Evolutionary conservation across 1,140 invertebrate species (phyloP).

Genomic region (Conopomorpha cramerella): DNA sequence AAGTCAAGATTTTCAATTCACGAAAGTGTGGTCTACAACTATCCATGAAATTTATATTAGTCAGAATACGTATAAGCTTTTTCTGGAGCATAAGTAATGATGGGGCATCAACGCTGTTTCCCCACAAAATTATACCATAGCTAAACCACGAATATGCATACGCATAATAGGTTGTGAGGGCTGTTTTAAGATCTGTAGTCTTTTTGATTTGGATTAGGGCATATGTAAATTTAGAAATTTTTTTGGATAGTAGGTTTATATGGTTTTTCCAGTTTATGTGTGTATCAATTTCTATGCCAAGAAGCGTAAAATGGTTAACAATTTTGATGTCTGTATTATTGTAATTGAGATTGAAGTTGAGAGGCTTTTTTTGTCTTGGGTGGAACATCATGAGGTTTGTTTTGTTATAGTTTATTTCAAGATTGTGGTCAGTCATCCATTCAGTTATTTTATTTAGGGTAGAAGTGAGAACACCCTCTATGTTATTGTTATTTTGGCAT

Average conservation of each 20-base stretch:
- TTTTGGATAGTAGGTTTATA: background rate
- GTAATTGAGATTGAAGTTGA: background rate
- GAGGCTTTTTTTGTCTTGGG: background rate
- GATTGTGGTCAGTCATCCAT: background rate
- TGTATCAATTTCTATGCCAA: background rate
- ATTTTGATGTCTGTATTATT: background rate
- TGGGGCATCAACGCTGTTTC: conserved; percentile 1
- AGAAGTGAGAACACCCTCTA: background rate
- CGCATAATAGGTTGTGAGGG: background rate
- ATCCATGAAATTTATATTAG: background rate
- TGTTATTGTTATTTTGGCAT: background rate
- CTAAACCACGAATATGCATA: conserved; percentile 3
- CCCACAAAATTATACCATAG: conserved; percentile 3
- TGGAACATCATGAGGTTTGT: background rate
- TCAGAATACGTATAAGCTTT: conserved; percentile 1
- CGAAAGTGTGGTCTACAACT: background rate
- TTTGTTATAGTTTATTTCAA: background rate
- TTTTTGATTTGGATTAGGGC: background rate
- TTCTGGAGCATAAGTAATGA: conserved; percentile 2
- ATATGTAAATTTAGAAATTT: background rate
- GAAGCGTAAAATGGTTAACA: background rate
- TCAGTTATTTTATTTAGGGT: background rate
- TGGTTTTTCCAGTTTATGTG: background rate
- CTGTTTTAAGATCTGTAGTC: background rate
- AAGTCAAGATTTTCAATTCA: background rate